phyloP scores from a whole-genome alignment of 2,888 invertebrate species.

The Globia sparganii region DNA sequence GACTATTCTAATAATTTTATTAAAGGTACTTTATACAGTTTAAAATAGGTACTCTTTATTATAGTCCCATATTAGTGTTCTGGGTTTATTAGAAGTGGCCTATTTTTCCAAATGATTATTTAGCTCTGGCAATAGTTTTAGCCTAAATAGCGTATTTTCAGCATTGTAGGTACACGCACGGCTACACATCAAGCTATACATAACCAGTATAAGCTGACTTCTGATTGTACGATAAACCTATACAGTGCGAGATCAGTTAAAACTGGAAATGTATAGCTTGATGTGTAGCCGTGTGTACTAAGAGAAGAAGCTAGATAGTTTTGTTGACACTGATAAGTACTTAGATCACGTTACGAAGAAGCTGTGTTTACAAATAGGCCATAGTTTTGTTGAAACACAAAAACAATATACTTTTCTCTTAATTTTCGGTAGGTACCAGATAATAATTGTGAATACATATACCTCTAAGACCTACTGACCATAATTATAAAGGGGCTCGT shows the following conservation, averaged over 20 bases:
- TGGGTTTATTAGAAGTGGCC: not conserved
- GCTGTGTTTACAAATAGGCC: not conserved
- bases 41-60: too few relatives aligned
- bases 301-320: not conserved
- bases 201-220: too few relatives aligned
- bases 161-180: too few relatives aligned
- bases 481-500: not conserved
- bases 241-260: too few relatives aligned
- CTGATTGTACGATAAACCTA: too few relatives aligned
- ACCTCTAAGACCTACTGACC: too few relatives aligned
- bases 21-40: not conserved
- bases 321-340: not conserved
- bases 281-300: too few relatives aligned
- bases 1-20: not conserved
- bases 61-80: not conserved
- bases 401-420: not conserved
- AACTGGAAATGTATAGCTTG: too few relatives aligned
- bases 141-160: conserved; percentile 13
- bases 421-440: not conserved
- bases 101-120: not conserved
- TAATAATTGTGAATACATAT: not conserved
- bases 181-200: too few relatives aligned
- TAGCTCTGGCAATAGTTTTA: not conserved
- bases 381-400: not conserved
- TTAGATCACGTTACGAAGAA: not conserved